Evolutionary conservation across 2,888 invertebrate species (phyloP).

Genomic region (Chaitophorus viminalis): DNA sequence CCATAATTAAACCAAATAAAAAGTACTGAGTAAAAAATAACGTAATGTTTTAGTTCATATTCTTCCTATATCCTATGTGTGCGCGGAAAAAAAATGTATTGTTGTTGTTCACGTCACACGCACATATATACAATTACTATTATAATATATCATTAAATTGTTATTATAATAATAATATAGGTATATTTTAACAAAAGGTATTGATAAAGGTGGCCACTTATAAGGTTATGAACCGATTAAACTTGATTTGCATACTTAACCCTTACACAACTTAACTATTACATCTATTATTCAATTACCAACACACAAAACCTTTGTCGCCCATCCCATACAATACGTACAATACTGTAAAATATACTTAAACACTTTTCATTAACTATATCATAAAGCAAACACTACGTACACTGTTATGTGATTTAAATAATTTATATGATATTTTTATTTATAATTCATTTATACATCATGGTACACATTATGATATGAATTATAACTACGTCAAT

Average conservation of each 20-base stretch:
- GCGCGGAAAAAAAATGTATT: background rate
- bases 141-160: slow-evolving; percentile 5
- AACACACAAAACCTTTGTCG: background rate
- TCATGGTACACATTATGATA: too few species aligned
- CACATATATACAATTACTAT: background rate
- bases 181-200: slow-evolving; percentile 14
- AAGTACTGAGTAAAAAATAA: background rate
- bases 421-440: background rate
- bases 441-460: background rate
- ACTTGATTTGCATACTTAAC: slow-evolving; percentile 25
- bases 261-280: slow-evolving; percentile 21
- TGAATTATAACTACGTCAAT: too few species aligned
- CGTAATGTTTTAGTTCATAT: background rate
- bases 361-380: background rate
- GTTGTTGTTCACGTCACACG: slow-evolving; percentile 6
- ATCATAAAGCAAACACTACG: background rate
- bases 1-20: background rate
- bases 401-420: background rate
- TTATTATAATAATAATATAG: slow-evolving; percentile 10
- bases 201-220: slow-evolving; percentile 34
- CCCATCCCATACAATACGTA: background rate
- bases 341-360: background rate
- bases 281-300: slow-evolving; percentile 28
- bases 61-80: background rate
- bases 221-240: slow-evolving; percentile 22